A percentile compares a stretch with the other conserved stretches of the same genome.
Evolutionary conservation across 2,113 vertebrate species (phyloP).

Genomic region (Dasyornis broadbenti): DNA sequence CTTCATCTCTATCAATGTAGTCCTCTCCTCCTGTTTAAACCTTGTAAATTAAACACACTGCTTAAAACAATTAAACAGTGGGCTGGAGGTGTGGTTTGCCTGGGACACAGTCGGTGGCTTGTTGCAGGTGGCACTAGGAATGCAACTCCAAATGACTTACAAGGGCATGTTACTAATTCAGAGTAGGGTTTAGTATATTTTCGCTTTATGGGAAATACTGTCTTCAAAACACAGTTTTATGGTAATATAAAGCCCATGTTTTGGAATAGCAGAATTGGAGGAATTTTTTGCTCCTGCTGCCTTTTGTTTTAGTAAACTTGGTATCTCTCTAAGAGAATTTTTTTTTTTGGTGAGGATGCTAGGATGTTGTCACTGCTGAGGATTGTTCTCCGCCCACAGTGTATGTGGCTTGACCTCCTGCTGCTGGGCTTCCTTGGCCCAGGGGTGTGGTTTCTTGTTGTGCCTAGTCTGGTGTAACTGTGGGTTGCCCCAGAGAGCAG

Average conservation of each 20-base stretch:
- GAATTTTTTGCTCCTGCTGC: not conserved
- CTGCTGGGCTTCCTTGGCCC: not conserved
- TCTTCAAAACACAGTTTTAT: not conserved
- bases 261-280: not conserved
- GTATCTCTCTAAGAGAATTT: not conserved
- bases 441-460: not conserved
- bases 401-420: not conserved
- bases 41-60: not conserved
- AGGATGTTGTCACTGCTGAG: not conserved
- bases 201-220: not conserved
- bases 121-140: not conserved
- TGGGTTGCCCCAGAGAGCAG: not conserved
- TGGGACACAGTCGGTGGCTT: not conserved
- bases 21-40: not conserved
- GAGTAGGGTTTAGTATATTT: not conserved
- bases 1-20: not conserved
- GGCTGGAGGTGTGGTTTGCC: not conserved
- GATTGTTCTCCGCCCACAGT: not conserved
- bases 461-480: not conserved
- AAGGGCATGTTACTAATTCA: not conserved
- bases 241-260: not conserved
- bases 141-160: not conserved
- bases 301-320: not conserved
- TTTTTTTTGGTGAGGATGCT: not conserved
- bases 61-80: not conserved